A percentile compares a stretch with the other conserved stretches of the same genome.
phyloP scores from a whole-genome alignment of 2,888 invertebrate species.

The Hyalella azteca region DNA sequence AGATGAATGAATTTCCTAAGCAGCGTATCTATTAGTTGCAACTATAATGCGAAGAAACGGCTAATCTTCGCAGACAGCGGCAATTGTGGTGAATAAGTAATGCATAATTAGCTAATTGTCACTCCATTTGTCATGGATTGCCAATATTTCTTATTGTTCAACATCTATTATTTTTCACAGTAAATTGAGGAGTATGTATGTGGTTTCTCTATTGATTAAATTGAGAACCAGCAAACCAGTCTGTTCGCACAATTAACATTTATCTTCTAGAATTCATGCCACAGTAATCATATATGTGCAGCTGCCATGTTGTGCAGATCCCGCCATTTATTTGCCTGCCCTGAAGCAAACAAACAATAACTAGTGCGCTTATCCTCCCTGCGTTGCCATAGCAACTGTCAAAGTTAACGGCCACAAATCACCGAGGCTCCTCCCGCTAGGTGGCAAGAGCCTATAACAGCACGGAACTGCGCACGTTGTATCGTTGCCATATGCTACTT shows the following conservation, averaged over 20 bases:
- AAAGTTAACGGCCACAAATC: background rate
- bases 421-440: background rate
- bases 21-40: no score
- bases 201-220: background rate
- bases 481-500: background rate
- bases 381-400: slow-evolving; percentile 24
- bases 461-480: background rate
- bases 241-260: background rate
- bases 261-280: background rate
- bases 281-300: no score
- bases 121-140: no score
- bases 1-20: no score
- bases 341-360: background rate
- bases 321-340: background rate
- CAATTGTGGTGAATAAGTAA: no score
- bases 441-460: background rate
- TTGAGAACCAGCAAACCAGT: background rate
- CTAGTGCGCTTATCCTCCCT: background rate
- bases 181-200: background rate
- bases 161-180: background rate
- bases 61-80: no score
- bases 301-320: no score
- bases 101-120: no score
- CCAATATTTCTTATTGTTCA: no score
- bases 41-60: no score